Percentiles rank a stretch among this genome's conserved stretches.
Conservation (phyloP, 2,797 vertebrate species). For the Gobio occitaniae region DNA sequence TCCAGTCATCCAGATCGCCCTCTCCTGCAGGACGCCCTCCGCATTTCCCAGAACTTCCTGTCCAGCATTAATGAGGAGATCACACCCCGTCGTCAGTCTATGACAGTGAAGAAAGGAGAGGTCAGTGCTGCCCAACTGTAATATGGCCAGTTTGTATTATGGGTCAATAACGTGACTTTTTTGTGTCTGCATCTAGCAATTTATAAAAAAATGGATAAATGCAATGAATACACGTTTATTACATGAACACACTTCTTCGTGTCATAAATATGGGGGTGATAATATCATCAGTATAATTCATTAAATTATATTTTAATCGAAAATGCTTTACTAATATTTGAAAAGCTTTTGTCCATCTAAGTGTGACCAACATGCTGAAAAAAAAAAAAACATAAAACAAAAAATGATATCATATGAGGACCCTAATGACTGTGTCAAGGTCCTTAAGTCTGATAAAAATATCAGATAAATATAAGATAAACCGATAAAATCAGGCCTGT, state of each 20-base stretch:
- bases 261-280: neutral
- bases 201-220: neutral
- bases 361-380: neutral
- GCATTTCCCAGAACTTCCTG: conserved; percentile 98
- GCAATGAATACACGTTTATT: neutral
- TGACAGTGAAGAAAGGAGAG: conserved; percentile 97
- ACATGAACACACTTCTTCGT: neutral
- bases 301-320: neutral
- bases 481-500: neutral
- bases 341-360: neutral
- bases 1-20: conserved; percentile 89
- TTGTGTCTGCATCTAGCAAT: neutral
- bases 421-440: neutral
- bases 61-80: conserved; percentile 99
- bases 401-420: neutral
- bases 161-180: neutral
- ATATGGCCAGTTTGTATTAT: neutral
- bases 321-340: neutral
- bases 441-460: neutral
- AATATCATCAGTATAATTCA: neutral
- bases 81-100: conserved; percentile 92
- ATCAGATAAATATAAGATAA: neutral
- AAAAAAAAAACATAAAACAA: neutral
- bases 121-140: conserved; percentile 73
- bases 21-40: conserved; percentile 92